Evolutionary conservation across 1,140 invertebrate species (phyloP), one percentile per base, ranked within the genome.

Genomic region (Augochlora pura): DNA sequence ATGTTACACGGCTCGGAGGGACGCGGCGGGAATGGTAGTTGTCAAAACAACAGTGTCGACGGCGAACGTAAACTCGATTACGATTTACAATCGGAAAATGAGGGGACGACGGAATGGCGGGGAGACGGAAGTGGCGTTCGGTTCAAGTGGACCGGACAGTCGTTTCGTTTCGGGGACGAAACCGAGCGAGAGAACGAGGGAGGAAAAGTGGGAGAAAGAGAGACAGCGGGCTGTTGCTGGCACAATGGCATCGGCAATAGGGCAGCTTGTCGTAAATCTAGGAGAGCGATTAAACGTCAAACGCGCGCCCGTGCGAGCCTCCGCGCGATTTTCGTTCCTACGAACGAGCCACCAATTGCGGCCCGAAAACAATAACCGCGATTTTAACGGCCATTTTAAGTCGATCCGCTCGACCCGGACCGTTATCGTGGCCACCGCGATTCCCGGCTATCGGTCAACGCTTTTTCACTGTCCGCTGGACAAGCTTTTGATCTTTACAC

Each of bases 261-360:
- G 70, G 32, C 76, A 38, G 84, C 65, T 84, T 70, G 70, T 90
- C 89, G 87, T 91, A 91, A 91, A 91, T 91, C 88, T 88, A 74
- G 62, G 64, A 46, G 62, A 78, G 84, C 82, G 84, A 90, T 90
- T 91, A 90, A 90, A 89, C 72, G 89, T 90, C 89, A 86, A 83
- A 77, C 72, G 68, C 86, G 84, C 65, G 80, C 71, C 66, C 46
- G 57, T 66, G 57, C 78, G 80, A 38, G 67, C 46, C 73, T 82
- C 46, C 42, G 64, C 77, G 77, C 74, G 84, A 86, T 87, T 90
- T 89, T 49, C 84, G 71, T 73, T 85, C 68, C 82, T 77, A 60
- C 39, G 32, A 21, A 23, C 63, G 62, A 49, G 38, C 9, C 46
- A 66, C 71, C 66, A 68, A 81, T 77, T 75, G 77, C 42, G 78